Conservation (phyloP, 2,797 vertebrate species). For the Karalla daura region DNA sequence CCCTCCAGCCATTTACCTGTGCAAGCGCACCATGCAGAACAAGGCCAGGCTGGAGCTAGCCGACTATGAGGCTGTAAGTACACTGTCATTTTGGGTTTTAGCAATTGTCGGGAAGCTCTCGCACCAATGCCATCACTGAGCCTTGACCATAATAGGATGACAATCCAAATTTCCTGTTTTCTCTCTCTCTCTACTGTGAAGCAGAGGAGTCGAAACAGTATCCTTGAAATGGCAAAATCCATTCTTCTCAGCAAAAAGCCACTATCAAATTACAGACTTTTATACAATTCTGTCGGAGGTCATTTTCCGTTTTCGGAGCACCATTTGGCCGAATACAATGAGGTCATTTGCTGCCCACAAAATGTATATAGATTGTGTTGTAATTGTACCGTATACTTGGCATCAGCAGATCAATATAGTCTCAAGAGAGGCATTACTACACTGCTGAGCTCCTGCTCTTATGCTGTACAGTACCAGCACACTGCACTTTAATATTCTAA, state of each 20-base stretch:
- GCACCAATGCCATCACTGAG: not conserved
- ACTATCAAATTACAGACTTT: conserved; percentile 37
- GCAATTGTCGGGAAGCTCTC: conserved; percentile 15
- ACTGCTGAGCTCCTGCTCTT: conserved; percentile 39
- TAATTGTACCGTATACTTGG: conserved; percentile 3
- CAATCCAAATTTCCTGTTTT: conserved; percentile 24
- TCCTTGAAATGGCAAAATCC: conserved; percentile 27
- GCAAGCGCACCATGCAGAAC: conserved; percentile 98
- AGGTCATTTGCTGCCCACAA: conserved; percentile 18
- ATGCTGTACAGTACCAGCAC: conserved; percentile 37
- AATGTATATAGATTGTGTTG: conserved; percentile 44
- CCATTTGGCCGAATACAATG: conserved; percentile 9
- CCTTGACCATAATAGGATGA: conserved; percentile 25
- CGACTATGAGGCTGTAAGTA: conserved; percentile 97
- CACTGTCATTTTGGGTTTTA: conserved; percentile 21
- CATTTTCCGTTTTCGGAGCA: conserved; percentile 10
- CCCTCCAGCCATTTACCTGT: conserved; percentile 93
- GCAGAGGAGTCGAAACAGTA: not conserved
- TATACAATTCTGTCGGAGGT: conserved; percentile 19
- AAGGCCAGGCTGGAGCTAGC: conserved; percentile 96
- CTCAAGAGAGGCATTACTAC: conserved; percentile 28
- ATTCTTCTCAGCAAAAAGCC: conserved; percentile 18
- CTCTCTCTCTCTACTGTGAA: conserved; percentile 21
- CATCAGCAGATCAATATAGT: conserved; percentile 57
- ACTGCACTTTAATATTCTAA: conserved; percentile 54